Evolutionary conservation across 1,140 invertebrate species (phyloP), one percentile per base, ranked within the genome.

Genomic region (Teleogryllus occipitalis): DNA sequence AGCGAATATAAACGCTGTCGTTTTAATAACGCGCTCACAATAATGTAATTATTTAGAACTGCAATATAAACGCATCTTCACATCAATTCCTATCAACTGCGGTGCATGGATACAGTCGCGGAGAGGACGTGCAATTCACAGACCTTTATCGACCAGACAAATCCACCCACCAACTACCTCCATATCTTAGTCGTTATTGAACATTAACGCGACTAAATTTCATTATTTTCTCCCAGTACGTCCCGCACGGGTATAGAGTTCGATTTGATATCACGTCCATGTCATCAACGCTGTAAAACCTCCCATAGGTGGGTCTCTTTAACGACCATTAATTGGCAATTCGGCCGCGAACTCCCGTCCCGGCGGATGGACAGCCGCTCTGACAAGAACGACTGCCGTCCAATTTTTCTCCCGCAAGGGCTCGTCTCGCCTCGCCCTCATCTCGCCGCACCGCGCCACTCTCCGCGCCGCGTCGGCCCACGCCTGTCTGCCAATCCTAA

Each of bases 131-230:
- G 54, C 18, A 65, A 65, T 65, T 18, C 54, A 3, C 54, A 18
- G 54, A 1, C 54, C 54, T 65, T 18, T 18, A 65, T 65, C 18
- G 10, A 65, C 10, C 54, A 65, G 10, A 65, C 54, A 65, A 65
- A 65, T 65, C 18, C 54, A 65, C 54, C 10, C 54, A 10, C 2
- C 18, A 18, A 65, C 18, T 65, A 65, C 18, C 54, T 65, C 7
- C 54, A 65, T 65, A 65, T 65, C 54, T 65, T 65, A 65, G 54
- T 65, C 54, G 54, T 65, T 65, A 65, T 65, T 65, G 54, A 65
- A 65, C 54, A 65, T 65, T 14, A 65, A 65, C 54, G 54, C 54
- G 54, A 18, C 18, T 65, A 18, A 65, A 65, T 65, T 65, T 65
- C 54, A 65, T 65, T 65, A 65, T 65, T 65, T 65, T 65, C 54